Evolutionary conservation across 2,888 invertebrate genomes (phyloP).

Genomic region (Lasioglossum morio): DNA sequence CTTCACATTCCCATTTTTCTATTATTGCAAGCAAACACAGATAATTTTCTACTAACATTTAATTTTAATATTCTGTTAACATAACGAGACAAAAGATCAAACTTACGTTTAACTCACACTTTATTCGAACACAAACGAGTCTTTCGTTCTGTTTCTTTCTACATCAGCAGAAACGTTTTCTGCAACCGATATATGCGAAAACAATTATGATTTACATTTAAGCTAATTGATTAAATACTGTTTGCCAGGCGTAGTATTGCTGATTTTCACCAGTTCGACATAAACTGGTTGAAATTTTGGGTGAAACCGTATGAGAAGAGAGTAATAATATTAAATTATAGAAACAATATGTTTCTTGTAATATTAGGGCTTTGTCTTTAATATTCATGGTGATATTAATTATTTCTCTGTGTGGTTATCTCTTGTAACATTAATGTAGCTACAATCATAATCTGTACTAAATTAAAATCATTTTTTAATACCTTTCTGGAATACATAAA

Average conservation of each 20-base stretch:
- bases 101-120: not conserved
- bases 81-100: not conserved
- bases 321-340: not conserved
- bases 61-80: not conserved
- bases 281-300: not conserved
- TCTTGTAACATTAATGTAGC: not conserved
- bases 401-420: not conserved
- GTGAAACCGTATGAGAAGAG: not conserved
- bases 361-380: not conserved
- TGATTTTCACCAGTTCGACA: not conserved
- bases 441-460: not conserved
- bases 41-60: not conserved
- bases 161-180: not conserved
- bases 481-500: not conserved
- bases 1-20: not conserved
- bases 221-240: not conserved
- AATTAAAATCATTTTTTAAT: not conserved
- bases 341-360: not conserved
- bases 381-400: not conserved
- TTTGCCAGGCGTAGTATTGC: conserved; percentile 9
- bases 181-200: not conserved
- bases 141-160: not conserved
- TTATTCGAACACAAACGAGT: not conserved
- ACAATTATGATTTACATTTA: not conserved
- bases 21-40: not conserved